Conservation (phyloP, 2,888 invertebrate species). For the Acrobasis consociella region DNA sequence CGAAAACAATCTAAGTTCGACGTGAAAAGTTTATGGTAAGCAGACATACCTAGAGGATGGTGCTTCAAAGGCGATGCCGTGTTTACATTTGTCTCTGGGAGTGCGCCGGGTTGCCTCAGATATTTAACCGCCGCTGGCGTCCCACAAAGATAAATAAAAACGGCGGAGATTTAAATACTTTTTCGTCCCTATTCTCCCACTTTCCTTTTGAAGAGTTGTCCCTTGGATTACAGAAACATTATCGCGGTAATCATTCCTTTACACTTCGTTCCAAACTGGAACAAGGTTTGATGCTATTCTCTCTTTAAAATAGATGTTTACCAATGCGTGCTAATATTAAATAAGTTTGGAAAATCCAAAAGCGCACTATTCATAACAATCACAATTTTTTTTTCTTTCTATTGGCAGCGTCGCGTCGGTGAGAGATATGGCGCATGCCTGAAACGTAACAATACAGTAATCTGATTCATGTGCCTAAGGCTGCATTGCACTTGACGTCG, state of each 20-base stretch:
- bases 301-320: background rate
- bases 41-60: conserved; percentile 53
- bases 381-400: too few relatives aligned
- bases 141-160: conserved; percentile 72
- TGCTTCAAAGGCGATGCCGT: conserved; percentile 69
- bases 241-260: conserved; percentile 29
- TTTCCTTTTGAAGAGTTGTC: conserved; percentile 46
- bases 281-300: too few relatives aligned
- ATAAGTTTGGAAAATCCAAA: background rate
- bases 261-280: conserved; percentile 6
- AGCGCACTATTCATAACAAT: too few relatives aligned
- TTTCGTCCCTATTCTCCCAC: conserved; percentile 58
- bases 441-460: too few relatives aligned
- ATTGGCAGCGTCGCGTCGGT: too few relatives aligned
- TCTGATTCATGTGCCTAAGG: too few relatives aligned
- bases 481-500: too few relatives aligned
- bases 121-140: conserved; percentile 72
- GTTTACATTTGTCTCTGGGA: conserved; percentile 71
- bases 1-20: conserved; percentile 42
- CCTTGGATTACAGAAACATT: conserved; percentile 42
- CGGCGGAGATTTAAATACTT: conserved; percentile 73
- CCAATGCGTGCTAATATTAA: background rate
- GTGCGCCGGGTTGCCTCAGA: conserved; percentile 61
- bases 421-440: too few relatives aligned
- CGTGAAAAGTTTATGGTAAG: conserved; percentile 49